Evolutionary conservation across 2,113 vertebrate genomes (phyloP), one percentile per base, ranked within the genome.

Genomic region (Cygnus atratus): DNA sequence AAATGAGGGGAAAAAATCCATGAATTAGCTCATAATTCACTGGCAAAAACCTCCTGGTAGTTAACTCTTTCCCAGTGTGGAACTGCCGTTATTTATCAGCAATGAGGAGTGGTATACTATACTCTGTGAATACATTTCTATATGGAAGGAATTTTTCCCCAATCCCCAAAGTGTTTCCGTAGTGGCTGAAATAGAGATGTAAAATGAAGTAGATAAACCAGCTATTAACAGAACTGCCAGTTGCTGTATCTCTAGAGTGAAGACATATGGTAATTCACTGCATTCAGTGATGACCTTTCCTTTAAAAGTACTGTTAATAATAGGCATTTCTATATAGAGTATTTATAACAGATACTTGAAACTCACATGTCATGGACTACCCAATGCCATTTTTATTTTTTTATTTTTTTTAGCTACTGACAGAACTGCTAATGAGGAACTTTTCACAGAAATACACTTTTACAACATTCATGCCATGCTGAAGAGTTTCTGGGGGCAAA

Each of bases 281-380:
- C 73, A 88, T 92, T 92, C 55, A 58, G 13, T 28, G 52, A 44
- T 94, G 88, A 90, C 90, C 75, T 76, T 86, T 93, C 41, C 87
- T 97, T 95, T 97, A 93, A 94, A 96, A 96, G 54, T 93, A 84
- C 85, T 90, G 57, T 96, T 94, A 95, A 92, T 96, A 94, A 94
- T 90, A 95, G 92, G 44, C 75, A 62, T 91, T 97, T 91, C 81
- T 94, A 70, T 88, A 66, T 88, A 26, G n/a, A 88, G 62, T 85
- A 87, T 90, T 89, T 88, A 83, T 77, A 46, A 74, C 84, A 84
- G 77, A 93, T 87, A 79, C 44, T 93, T 92, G 68, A 96, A 81
- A 96, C 88, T 95, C 74, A 71, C 39, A 5, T 86, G 92, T 89
- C 59, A 8, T 74, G 61, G 63, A 59, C 59, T 86, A 70, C 28